phyloP scores from a whole-genome alignment of 2,113 vertebrate species.

The Limnothrissa miodon region DNA sequence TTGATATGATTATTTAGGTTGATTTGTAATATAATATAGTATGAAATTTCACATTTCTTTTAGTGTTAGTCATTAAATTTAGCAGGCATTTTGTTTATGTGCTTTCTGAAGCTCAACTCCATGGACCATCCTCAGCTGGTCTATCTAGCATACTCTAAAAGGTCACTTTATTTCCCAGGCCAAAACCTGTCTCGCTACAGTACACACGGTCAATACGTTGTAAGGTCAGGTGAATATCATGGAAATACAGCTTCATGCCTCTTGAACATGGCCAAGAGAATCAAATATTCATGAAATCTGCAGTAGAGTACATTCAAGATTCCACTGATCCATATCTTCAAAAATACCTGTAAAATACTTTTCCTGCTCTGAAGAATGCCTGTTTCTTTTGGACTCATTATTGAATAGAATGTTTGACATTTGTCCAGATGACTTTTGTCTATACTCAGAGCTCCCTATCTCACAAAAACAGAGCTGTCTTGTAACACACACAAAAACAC shows the following conservation, averaged over 20 bases:
- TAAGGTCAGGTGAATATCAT: constrained; percentile 40
- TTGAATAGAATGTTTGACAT: constrained; percentile 34
- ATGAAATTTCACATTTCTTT: too few species aligned
- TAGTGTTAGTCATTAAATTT: not conserved
- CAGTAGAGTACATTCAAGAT: constrained; percentile 23
- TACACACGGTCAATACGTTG: constrained; percentile 46
- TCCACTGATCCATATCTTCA: constrained; percentile 15
- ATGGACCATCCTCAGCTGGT: not conserved
- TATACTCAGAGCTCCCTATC: constrained; percentile 35
- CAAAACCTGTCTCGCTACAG: constrained; percentile 29
- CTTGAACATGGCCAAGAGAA: constrained; percentile 9
- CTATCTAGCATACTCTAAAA: constrained; percentile 27
- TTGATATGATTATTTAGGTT: too few species aligned
- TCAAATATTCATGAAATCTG: constrained; percentile 38
- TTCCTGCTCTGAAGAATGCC: not conserved
- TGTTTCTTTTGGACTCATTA: not conserved
- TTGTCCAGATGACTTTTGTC: constrained; percentile 51
- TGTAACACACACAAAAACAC: constrained; percentile 30
- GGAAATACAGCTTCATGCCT: constrained; percentile 34
- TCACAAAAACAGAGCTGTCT: constrained; percentile 37
- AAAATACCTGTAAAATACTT: not conserved
- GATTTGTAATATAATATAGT: too few species aligned
- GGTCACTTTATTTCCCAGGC: constrained; percentile 37
- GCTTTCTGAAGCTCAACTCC: not conserved
- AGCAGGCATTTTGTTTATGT: not conserved